Evolutionary conservation across 2,888 invertebrate species (phyloP).

Genomic region (Priocnemis perturbator): DNA sequence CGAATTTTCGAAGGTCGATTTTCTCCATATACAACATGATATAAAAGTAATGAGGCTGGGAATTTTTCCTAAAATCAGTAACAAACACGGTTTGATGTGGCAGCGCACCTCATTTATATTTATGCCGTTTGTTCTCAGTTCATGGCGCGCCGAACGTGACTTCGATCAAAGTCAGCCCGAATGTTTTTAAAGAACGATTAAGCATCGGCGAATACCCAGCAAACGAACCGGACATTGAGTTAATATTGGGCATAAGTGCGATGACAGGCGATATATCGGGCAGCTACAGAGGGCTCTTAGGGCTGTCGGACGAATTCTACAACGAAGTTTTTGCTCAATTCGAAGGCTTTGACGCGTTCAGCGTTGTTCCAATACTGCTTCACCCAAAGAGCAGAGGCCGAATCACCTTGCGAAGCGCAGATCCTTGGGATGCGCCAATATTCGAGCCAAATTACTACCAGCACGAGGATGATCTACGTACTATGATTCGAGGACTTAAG

Average conservation of each 20-base stretch:
- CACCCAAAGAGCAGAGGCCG: constrained; percentile 86
- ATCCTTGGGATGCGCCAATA: constrained; percentile 86
- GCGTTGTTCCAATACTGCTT: constrained; percentile 84
- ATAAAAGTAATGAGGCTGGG: too few relatives aligned
- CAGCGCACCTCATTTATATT: too few relatives aligned
- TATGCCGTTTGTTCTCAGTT: too few relatives aligned
- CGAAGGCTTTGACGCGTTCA: constrained; percentile 79
- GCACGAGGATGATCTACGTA: constrained; percentile 82
- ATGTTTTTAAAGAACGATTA: too few relatives aligned
- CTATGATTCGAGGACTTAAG: constrained; percentile 85
- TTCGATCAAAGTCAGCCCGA: too few relatives aligned
- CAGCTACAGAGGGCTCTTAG: constrained; percentile 80
- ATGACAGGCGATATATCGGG: constrained; percentile 85
- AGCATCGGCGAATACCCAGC: too few relatives aligned
- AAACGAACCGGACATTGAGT: constrained; percentile 85
- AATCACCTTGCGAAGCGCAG: constrained; percentile 81
- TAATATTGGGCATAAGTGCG: constrained; percentile 87
- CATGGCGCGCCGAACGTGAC: too few relatives aligned
- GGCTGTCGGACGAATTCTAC: constrained; percentile 80
- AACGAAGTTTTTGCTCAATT: constrained; percentile 78
- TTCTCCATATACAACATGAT: too few relatives aligned
- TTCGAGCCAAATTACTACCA: constrained; percentile 90
- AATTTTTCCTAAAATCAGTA: too few relatives aligned
- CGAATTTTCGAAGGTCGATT: too few relatives aligned
- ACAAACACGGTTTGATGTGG: too few relatives aligned